Evolutionary conservation across 2,888 invertebrate genomes (phyloP).

Genomic region (Aplocera efformata): DNA sequence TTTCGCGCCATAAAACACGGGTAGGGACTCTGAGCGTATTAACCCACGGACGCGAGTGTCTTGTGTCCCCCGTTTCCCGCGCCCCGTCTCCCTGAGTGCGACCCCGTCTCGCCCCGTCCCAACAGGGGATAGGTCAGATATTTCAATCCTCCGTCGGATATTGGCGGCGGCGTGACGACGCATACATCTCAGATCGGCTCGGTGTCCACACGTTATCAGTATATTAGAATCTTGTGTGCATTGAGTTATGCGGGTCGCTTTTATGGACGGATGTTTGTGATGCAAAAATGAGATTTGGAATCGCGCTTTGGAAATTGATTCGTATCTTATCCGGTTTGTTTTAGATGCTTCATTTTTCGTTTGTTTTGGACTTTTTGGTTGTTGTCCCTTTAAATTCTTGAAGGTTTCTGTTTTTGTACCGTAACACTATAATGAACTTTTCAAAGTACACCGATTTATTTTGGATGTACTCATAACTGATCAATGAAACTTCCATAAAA

Average conservation of each 20-base stretch:
- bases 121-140: conserved; percentile 65
- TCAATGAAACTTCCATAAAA: too few species aligned
- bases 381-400: too few species aligned
- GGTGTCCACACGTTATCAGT: conserved; percentile 59
- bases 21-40: too few species aligned
- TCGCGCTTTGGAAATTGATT: conserved; percentile 20
- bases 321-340: conserved; percentile 15
- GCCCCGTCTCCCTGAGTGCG: conserved; percentile 7
- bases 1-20: too few species aligned
- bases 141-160: conserved; percentile 78
- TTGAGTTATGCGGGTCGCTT: conserved; percentile 50
- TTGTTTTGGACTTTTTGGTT: too few species aligned
- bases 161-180: conserved; percentile 73
- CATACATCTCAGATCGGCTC: conserved; percentile 68
- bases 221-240: conserved; percentile 70
- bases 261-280: conserved; percentile 43
- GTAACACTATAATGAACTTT: too few species aligned
- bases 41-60: too few species aligned
- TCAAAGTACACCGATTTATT: too few species aligned
- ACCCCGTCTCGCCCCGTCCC: conserved; percentile 19
- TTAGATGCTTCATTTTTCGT: background rate
- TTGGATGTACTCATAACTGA: too few species aligned
- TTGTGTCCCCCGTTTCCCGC: too few species aligned
- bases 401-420: too few species aligned
- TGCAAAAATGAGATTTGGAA: conserved; percentile 33